Evolutionary conservation across 2,113 vertebrate genomes (phyloP).

Genomic region (Rhinogobius similis): DNA sequence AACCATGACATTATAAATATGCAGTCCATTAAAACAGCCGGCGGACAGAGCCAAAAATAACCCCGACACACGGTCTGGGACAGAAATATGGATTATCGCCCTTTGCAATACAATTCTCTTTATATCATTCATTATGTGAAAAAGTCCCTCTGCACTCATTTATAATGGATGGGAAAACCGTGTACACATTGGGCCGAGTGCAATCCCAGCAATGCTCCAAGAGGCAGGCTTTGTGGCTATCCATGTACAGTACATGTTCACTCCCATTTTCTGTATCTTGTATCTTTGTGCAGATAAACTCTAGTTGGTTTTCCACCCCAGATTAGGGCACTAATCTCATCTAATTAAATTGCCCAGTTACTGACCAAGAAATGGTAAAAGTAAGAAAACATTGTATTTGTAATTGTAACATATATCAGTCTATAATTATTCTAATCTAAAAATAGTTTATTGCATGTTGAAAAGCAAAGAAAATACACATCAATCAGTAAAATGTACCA

Average conservation of each 20-base stretch:
- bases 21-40: slow-evolving; percentile 65
- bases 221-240: slow-evolving; percentile 33
- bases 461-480: not conserved
- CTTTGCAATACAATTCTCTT: slow-evolving; percentile 64
- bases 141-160: slow-evolving; percentile 60
- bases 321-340: not conserved
- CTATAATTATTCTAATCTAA: not conserved
- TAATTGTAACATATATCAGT: no score
- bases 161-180: slow-evolving; percentile 50
- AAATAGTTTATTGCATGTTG: not conserved
- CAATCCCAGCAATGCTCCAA: slow-evolving; percentile 37
- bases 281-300: slow-evolving; percentile 8
- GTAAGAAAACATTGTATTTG: no score
- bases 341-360: not conserved
- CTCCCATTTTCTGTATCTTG: slow-evolving; percentile 10
- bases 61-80: slow-evolving; percentile 45
- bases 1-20: slow-evolving; percentile 74
- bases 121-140: slow-evolving; percentile 62
- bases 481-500: not conserved
- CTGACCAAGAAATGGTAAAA: not conserved
- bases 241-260: slow-evolving; percentile 29
- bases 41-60: slow-evolving; percentile 71
- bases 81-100: slow-evolving; percentile 67
- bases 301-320: not conserved
- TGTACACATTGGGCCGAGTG: slow-evolving; percentile 31